These are phyloP conservation scores for Lamellibrachia luymesi DNA, from an alignment of 1,140 invertebrate species.

Conservation along the genomic window DNA sequence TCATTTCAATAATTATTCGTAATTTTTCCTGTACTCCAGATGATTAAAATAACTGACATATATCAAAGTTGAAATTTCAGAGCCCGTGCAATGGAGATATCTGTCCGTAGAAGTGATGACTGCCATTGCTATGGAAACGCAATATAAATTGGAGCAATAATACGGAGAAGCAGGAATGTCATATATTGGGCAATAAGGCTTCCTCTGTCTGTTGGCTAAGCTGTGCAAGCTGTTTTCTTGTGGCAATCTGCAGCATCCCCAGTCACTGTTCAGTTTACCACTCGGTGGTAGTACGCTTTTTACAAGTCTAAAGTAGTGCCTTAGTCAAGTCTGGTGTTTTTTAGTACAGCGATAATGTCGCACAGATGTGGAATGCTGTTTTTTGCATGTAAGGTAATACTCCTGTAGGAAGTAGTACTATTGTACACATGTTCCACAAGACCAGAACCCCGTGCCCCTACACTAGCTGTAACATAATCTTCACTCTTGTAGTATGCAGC, in stretches of 20 bases:
- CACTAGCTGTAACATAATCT: neutral
- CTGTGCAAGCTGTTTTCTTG: neutral
- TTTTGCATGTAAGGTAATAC: neutral
- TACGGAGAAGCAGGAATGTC: neutral
- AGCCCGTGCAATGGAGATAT: neutral
- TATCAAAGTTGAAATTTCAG: neutral
- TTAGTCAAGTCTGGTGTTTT: neutral
- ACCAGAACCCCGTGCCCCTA: neutral
- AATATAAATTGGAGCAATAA: conserved; percentile 2
- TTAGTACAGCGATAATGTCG: neutral
- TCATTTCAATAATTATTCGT: neutral
- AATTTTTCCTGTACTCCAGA: neutral
- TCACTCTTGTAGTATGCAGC: too few species aligned
- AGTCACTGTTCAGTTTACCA: neutral
- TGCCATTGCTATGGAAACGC: neutral
- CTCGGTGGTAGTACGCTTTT: neutral
- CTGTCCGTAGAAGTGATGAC: neutral
- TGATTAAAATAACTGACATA: neutral
- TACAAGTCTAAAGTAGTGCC: neutral
- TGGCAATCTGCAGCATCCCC: neutral
- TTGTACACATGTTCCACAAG: neutral
- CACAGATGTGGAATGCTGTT: neutral
- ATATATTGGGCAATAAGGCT: neutral
- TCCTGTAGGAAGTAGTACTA: neutral
- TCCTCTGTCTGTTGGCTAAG: neutral